A percentile compares a stretch with the other conserved stretches of the same genome.
These are phyloP conservation scores for Dasyurus viverrinus DNA, from an alignment of 2,113 vertebrate species.

Conservation along the genomic window DNA sequence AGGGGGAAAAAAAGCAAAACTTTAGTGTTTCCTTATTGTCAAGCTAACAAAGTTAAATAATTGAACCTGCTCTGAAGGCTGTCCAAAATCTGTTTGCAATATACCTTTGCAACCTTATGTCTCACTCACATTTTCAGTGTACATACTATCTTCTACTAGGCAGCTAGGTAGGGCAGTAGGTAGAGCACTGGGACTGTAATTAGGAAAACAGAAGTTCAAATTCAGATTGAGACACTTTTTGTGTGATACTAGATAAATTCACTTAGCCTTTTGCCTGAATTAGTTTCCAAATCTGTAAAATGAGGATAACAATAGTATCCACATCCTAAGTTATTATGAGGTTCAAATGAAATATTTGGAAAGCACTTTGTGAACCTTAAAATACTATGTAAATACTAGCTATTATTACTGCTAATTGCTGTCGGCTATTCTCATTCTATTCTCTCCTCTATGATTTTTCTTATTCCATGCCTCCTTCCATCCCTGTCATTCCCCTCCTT, in stretches of 20 bases:
- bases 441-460: neutral
- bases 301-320: neutral
- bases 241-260: neutral
- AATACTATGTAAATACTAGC: neutral
- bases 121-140: neutral
- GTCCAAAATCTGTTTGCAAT: neutral
- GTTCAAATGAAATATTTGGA: neutral
- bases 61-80: neutral
- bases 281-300: neutral
- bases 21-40: neutral
- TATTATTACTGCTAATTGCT: neutral
- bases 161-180: neutral
- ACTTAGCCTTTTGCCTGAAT: neutral
- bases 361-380: neutral
- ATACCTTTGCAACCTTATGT: neutral
- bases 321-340: neutral
- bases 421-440: too few relatives aligned
- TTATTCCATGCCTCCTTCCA: neutral
- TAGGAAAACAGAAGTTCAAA: neutral
- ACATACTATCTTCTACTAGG: neutral
- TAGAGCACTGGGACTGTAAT: neutral
- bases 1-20: neutral
- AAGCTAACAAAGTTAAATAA: neutral
- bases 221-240: neutral
- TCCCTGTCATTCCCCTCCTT: neutral